These are phyloP conservation scores for Cheiracanthium punctorium DNA, from an alignment of 2,888 invertebrate species.

Conservation along the genomic window DNA sequence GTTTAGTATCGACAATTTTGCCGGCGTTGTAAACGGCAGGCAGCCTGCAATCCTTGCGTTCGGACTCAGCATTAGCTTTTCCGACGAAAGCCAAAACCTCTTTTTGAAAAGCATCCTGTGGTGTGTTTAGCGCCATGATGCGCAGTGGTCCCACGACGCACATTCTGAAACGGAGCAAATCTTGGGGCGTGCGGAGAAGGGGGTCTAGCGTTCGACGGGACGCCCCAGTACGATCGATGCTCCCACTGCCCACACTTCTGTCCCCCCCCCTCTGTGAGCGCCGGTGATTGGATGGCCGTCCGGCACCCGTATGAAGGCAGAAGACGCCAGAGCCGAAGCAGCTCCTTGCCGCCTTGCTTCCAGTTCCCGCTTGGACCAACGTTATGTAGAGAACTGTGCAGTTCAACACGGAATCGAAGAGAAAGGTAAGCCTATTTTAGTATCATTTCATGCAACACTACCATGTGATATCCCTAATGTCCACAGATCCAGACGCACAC, in stretches of 20 bases:
- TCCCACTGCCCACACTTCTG: constrained; percentile 45
- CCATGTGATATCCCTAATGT: not conserved
- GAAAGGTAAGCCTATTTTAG: constrained; percentile 67
- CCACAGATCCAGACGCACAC: not conserved
- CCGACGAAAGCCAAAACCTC: constrained; percentile 66
- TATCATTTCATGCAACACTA: constrained; percentile 15
- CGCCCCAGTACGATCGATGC: constrained; percentile 58
- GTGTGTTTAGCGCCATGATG: constrained; percentile 64
- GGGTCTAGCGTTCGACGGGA: constrained; percentile 53
- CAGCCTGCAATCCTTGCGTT: too few species aligned
- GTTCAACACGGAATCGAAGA: not conserved
- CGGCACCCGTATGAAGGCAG: constrained; percentile 62
- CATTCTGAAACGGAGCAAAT: constrained; percentile 68
- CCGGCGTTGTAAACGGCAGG: too few species aligned
- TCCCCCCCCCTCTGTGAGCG: constrained; percentile 35
- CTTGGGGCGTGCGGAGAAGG: constrained; percentile 36
- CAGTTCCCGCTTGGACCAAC: constrained; percentile 62
- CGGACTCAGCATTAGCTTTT: constrained; percentile 59
- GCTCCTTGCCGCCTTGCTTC: constrained; percentile 21
- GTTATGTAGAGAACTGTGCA: constrained; percentile 32
- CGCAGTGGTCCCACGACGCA: constrained; percentile 57
- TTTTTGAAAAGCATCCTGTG: constrained; percentile 65
- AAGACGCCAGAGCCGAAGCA: constrained; percentile 59
- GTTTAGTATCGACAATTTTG: too few species aligned
- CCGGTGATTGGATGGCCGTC: constrained; percentile 47